phyloP scores from a whole-genome alignment of 2,113 vertebrate species.

The Hypomesus transpacificus region DNA sequence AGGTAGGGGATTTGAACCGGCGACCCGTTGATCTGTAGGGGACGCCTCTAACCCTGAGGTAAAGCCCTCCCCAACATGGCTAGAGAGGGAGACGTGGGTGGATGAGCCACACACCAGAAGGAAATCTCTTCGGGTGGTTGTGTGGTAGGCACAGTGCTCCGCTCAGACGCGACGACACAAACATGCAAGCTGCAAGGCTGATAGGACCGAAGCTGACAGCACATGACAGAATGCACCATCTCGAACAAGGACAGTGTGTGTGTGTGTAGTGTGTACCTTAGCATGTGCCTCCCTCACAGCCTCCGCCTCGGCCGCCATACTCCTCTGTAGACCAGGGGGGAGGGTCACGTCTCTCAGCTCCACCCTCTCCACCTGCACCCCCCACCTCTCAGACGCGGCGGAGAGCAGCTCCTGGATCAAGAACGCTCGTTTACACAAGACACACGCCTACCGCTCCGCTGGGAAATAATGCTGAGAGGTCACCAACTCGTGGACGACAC shows the following conservation, averaged over 20 bases:
- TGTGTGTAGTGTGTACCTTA: slow-evolving; percentile 42
- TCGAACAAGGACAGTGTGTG: neutral
- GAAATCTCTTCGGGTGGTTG: no score
- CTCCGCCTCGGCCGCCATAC: slow-evolving; percentile 64
- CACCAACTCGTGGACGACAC: neutral
- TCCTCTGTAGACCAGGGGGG: slow-evolving; percentile 52
- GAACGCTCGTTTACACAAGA: neutral
- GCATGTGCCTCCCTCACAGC: slow-evolving; percentile 59
- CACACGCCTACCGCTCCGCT: neutral
- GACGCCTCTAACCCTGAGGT: no score
- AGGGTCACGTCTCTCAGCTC: slow-evolving; percentile 61
- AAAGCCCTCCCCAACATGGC: no score
- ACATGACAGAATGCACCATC: neutral
- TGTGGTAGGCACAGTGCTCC: no score
- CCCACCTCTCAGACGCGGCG: slow-evolving; percentile 54
- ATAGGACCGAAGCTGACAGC: no score
- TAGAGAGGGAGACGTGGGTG: no score
- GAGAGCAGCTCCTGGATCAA: slow-evolving; percentile 44
- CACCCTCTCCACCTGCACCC: slow-evolving; percentile 60
- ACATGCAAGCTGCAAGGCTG: no score
- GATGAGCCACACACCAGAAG: no score
- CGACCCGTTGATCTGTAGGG: no score
- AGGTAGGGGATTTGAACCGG: no score
- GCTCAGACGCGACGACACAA: no score
- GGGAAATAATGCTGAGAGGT: neutral